phyloP scores from a whole-genome alignment of 1,140 invertebrate genomes.

The Araneus ventricosus region DNA sequence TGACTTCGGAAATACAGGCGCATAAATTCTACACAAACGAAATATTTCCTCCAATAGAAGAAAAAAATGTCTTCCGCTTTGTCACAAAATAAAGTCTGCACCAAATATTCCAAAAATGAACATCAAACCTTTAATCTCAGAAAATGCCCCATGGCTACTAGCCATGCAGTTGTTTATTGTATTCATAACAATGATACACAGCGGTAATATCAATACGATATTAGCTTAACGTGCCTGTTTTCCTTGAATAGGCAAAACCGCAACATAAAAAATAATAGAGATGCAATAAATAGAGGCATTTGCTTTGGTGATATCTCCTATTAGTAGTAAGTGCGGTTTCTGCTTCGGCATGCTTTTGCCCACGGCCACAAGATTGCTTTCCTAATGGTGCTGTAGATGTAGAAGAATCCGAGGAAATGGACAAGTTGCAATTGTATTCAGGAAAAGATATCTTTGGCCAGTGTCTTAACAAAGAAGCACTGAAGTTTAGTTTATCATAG shows the following conservation, averaged over 20 bases:
- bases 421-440: not conserved
- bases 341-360: constrained; percentile 1
- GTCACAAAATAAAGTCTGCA: not conserved
- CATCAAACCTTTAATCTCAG: not conserved
- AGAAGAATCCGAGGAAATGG: not conserved
- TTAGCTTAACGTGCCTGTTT: constrained; percentile 1
- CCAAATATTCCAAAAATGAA: not conserved
- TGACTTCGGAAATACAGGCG: too few species aligned
- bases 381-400: not conserved
- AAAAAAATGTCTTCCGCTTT: not conserved
- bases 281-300: constrained; percentile 15
- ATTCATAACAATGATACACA: not conserved
- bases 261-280: not conserved
- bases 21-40: too few species aligned
- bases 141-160: not conserved
- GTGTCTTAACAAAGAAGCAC: not conserved
- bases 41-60: too few species aligned
- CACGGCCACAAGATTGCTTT: not conserved
- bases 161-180: not conserved
- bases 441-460: not conserved
- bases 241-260: not conserved
- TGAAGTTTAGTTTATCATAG: not conserved
- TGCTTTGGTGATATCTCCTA: constrained; percentile 29
- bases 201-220: constrained; percentile 26
- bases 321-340: constrained; percentile 15